Percentiles rank a stretch among this genome's conserved stretches.
These are phyloP conservation scores for Casuarius casuarius DNA, from an alignment of 2,113 vertebrate genomes.

Conservation along the genomic window DNA sequence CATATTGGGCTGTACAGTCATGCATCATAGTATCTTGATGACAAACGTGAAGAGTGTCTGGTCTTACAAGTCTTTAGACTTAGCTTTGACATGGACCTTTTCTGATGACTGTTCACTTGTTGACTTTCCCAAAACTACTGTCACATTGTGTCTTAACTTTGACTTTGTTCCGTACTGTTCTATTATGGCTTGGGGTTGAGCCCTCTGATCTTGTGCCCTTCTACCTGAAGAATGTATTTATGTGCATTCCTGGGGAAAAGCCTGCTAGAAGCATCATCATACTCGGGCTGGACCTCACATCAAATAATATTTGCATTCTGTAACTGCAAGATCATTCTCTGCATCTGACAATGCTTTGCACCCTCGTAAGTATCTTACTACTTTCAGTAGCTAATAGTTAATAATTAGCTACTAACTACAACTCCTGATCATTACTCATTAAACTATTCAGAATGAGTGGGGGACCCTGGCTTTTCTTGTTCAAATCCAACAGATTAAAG, in stretches of 20 bases:
- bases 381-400: neutral
- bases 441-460: neutral
- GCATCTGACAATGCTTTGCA: neutral
- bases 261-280: neutral
- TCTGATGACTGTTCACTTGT: neutral
- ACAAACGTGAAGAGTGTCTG: neutral
- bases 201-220: neutral
- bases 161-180: neutral
- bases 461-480: neutral
- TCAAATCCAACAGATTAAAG: neutral
- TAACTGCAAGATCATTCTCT: neutral
- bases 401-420: neutral
- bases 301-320: neutral
- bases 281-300: neutral
- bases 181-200: neutral
- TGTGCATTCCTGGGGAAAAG: neutral
- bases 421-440: neutral
- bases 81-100: neutral
- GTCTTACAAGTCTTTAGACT: neutral
- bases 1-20: neutral
- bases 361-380: neutral
- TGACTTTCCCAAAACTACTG: neutral
- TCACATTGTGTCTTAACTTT: neutral
- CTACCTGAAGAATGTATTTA: neutral
- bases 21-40: rapidly evolving